Base-by-base conservation (phyloP, 2,888 invertebrate species). In the Microctonus aethiopoides region DNA sequence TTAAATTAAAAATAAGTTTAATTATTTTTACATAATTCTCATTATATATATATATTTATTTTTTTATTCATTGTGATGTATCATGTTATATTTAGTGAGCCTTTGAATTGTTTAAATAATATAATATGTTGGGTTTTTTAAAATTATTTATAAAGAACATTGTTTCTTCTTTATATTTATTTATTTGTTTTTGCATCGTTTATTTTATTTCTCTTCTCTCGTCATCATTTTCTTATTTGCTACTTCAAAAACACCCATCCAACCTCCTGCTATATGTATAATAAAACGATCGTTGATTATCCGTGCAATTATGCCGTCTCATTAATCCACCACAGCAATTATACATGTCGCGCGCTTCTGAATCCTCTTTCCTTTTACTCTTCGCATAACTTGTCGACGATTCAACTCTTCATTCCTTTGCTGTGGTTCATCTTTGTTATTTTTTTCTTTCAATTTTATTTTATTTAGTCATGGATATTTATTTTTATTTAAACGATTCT, bases 281-380 rank as follows among this genome's bases (percentile, higher is more conserved):
- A 84, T 81, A 83, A 84, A 84, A 84, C 83, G 83, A 84, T 84
- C 80, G 83, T 71, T 82, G 83, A 84, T 85, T 84, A 84, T 83
- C 46, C 83, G 82, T 82, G 84, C 83, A 85, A 85, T 84, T 85
- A 85, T 84, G 83, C 83, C 84, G 85, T 85, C 85, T 85, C 84
- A 84, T 85, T 85, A 85, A 85, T 85, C 84, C 84, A 80, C 74
- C 78, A 16, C 46, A 76, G 81, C 82, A 85, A 84, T 85, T 85
- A 85, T 80, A 46, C 46, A 46, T 46, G 46, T 46, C 46, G 46
- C 46, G 46, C 46, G 46, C 16, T 46, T 46, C 46, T 46, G 46
- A 16, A 46, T 16, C 16, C 46, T 46, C 74, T 73, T 72, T 76
- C 71, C 72, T 73, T 39, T 68, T 64, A 16, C 32, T 46, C 46